Percentiles rank a stretch among this genome's conserved stretches.
These are phyloP conservation scores for Littorina saxatilis DNA, from an alignment of 1,140 invertebrate genomes.

Conservation along the genomic window DNA sequence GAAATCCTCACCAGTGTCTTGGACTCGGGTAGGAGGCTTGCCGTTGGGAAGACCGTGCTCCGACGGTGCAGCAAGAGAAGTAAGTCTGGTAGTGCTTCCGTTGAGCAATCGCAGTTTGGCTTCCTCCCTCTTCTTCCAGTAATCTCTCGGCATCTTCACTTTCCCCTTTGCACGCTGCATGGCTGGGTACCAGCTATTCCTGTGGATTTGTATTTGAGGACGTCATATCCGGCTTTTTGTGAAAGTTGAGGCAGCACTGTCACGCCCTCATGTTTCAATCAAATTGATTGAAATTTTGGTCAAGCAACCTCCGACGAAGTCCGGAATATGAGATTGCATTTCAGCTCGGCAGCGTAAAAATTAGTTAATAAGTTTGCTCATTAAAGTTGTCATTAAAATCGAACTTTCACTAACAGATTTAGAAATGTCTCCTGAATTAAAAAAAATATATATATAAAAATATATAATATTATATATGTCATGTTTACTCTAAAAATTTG, in stretches of 20 bases:
- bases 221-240: background rate
- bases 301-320: too few species aligned
- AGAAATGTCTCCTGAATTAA: background rate
- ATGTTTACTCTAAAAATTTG: too few species aligned
- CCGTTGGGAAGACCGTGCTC: constrained; percentile 14
- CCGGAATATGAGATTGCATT: too few species aligned
- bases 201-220: too few species aligned
- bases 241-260: too few species aligned
- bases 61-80: background rate
- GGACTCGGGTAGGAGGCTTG: background rate
- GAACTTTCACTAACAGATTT: background rate
- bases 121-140: constrained; percentile 42
- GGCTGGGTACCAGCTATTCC: constrained; percentile 33
- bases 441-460: background rate
- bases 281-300: too few species aligned
- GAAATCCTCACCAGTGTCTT: background rate
- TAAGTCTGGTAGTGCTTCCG: background rate
- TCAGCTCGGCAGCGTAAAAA: too few species aligned
- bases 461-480: background rate
- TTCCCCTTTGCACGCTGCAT: constrained; percentile 21
- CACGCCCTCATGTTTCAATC: too few species aligned
- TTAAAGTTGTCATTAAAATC: too few species aligned
- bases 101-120: constrained; percentile 8
- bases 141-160: constrained; percentile 34
- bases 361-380: too few species aligned